Evolutionary conservation across 2,797 vertebrate genomes (phyloP).

Genomic region (Notolepis coatsorum): DNA sequence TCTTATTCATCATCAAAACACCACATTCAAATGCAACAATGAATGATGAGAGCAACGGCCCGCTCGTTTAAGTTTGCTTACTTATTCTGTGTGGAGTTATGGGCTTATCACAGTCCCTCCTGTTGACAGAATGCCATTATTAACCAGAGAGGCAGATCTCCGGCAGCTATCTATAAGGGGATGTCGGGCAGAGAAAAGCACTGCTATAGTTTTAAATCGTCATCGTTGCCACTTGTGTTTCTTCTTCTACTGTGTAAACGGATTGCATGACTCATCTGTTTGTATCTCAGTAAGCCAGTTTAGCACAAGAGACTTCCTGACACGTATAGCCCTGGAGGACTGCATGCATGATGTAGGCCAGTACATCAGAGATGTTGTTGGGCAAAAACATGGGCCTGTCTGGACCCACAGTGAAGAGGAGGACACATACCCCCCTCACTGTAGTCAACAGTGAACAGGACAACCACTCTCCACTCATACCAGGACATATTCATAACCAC

Average conservation of each 20-base stretch:
- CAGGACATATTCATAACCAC: no score
- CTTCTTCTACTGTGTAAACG: conserved; percentile 69
- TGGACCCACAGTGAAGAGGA: conserved; percentile 18
- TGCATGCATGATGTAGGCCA: conserved; percentile 50
- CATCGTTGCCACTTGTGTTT: conserved; percentile 54
- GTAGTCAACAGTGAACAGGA: conserved; percentile 2
- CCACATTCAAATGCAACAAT: conserved; percentile 1
- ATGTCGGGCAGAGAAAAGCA: conserved; percentile 3
- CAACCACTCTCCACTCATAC: background rate
- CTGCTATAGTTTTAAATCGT: conserved; percentile 26
- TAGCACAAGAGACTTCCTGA: conserved; percentile 70
- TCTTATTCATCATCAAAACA: no score
- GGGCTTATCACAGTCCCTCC: background rate
- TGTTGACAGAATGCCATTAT: conserved; percentile 5
- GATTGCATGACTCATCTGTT: conserved; percentile 78
- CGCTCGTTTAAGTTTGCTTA: background rate
- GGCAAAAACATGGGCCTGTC: conserved; percentile 43
- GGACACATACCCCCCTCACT: no score
- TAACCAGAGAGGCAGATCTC: conserved; percentile 1
- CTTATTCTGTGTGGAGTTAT: background rate
- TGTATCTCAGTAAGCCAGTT: conserved; percentile 78
- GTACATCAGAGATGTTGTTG: conserved; percentile 41
- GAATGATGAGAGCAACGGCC: conserved; percentile 1
- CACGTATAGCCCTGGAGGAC: conserved; percentile 61
- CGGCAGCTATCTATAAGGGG: conserved; percentile 22